Percentiles rank a stretch among this genome's conserved stretches.
Conservation (phyloP, 37 sponge, comb jelly and placozoan species). For the Amphimedon queenslandica region DNA sequence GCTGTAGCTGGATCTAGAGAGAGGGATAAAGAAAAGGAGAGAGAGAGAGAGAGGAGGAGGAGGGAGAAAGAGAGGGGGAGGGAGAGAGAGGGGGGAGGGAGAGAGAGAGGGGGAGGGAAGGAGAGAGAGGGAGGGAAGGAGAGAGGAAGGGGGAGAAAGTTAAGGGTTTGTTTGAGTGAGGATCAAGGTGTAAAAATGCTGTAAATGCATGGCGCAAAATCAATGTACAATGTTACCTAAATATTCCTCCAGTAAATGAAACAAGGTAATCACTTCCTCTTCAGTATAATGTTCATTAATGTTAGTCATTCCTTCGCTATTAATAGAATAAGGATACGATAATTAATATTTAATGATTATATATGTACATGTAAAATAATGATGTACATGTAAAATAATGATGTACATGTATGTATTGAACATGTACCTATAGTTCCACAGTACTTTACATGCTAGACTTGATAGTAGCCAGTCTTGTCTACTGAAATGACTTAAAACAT, state of each 20-base stretch:
- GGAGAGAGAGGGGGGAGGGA: not conserved
- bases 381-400: too few species aligned
- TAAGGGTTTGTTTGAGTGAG: not conserved
- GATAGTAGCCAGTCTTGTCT: slow-evolving; percentile 80
- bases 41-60: not conserved
- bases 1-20: not conserved
- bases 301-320: slow-evolving; percentile 53
- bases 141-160: not conserved
- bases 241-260: slow-evolving; percentile 54
- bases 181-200: not conserved
- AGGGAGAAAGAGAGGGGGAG: not conserved
- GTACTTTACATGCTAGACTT: slow-evolving; percentile 73
- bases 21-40: not conserved
- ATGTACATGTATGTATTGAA: too few species aligned
- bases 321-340: not conserved
- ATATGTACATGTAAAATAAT: too few species aligned
- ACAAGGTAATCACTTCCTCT: slow-evolving; percentile 50
- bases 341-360: too few species aligned
- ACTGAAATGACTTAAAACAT: slow-evolving; percentile 79
- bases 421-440: slow-evolving; percentile 84
- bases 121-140: not conserved
- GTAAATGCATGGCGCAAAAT: not conserved
- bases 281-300: slow-evolving; percentile 32
- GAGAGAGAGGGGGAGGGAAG: slow-evolving; percentile 9
- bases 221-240: slow-evolving; percentile 30